phyloP scores from a whole-genome alignment of 2,888 invertebrate species.

The Sarcophaga variegata region DNA sequence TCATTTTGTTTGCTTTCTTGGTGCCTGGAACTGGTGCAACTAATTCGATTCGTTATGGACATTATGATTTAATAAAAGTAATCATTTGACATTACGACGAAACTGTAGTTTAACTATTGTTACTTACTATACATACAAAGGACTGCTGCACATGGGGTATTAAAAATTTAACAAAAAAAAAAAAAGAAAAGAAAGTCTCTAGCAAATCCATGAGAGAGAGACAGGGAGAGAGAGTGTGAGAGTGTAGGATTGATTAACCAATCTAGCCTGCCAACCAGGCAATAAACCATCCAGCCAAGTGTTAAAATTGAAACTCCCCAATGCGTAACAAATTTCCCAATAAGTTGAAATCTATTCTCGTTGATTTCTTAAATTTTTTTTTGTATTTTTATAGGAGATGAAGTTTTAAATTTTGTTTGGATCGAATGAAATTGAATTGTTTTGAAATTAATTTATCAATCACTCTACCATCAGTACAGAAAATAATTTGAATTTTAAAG shows the following conservation, averaged over 20 bases:
- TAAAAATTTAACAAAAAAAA: neutral
- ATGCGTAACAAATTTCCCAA: conserved; percentile 76
- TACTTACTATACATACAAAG: conserved; percentile 38
- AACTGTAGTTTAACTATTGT: conserved; percentile 75
- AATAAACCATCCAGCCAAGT: conserved; percentile 48
- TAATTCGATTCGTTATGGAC: conserved; percentile 81
- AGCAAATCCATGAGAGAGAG: conserved; percentile 4
- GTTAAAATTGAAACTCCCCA: conserved; percentile 74
- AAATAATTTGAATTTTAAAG: too few relatives aligned
- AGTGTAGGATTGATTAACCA: neutral
- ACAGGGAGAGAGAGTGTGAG: neutral
- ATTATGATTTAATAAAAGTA: conserved; percentile 82
- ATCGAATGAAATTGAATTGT: conserved; percentile 33
- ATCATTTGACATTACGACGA: conserved; percentile 82
- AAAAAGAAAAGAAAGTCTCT: conserved; percentile 66
- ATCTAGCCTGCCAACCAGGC: neutral
- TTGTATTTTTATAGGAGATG: conserved; percentile 21
- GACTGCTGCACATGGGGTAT: neutral
- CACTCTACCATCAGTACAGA: neutral
- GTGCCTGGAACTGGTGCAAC: conserved; percentile 71
- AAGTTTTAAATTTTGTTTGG: conserved; percentile 12
- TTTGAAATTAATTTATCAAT: conserved; percentile 45
- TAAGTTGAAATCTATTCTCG: conserved; percentile 34
- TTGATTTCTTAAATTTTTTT: neutral
- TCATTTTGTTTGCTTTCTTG: neutral